These are phyloP conservation scores for Tinamus guttatus DNA, from an alignment of 2,113 vertebrate species.

Conservation along the genomic window DNA sequence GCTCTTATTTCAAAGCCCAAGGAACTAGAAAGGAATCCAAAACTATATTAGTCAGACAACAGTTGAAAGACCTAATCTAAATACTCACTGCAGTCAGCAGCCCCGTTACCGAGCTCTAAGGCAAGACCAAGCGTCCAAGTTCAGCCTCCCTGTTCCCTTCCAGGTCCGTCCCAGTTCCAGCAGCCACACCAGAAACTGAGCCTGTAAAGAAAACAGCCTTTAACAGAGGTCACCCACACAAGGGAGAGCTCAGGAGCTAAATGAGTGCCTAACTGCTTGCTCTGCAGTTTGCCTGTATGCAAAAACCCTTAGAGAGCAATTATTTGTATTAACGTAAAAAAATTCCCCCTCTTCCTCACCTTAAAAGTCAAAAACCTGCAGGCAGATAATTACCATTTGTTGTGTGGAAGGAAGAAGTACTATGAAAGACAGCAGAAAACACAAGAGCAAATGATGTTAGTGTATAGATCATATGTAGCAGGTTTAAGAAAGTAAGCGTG, in stretches of 20 bases:
- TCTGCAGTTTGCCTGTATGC: not conserved
- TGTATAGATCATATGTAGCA: rapidly evolving
- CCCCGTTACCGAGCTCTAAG: not conserved
- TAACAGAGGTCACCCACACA: not conserved
- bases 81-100: not conserved
- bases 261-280: not conserved
- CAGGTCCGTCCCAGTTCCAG: not conserved
- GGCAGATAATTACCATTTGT: not conserved
- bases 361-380: not conserved
- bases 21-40: constrained; percentile 9
- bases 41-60: not conserved
- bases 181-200: not conserved
- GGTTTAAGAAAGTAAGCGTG: not conserved
- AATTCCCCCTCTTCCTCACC: not conserved
- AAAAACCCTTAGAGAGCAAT: constrained; percentile 26
- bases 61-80: not conserved
- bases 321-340: not conserved
- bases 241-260: not conserved
- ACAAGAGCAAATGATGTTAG: not conserved
- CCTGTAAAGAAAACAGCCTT: not conserved
- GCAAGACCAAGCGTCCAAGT: not conserved
- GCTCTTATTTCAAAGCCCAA: constrained; percentile 36
- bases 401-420: not conserved
- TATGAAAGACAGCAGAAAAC: not conserved
- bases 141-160: not conserved